Conservation (phyloP, 2,113 vertebrate genomes). For the Toxotes jaculatrix region DNA sequence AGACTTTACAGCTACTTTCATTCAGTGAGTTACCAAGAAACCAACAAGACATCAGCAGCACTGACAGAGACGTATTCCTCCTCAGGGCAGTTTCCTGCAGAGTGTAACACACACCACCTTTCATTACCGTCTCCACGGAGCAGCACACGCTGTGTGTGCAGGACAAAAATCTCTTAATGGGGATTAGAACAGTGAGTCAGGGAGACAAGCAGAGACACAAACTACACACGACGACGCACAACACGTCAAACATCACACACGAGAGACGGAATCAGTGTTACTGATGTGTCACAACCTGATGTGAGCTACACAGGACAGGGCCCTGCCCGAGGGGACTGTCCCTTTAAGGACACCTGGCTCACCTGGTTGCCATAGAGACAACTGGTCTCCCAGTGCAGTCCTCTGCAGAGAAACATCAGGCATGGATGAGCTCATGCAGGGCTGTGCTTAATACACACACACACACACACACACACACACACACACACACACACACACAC, state of each 20-base stretch:
- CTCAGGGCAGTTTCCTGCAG: too few relatives aligned
- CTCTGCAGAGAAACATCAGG: neutral
- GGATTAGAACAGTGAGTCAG: too few relatives aligned
- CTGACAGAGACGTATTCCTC: too few relatives aligned
- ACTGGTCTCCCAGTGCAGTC: constrained; percentile 36
- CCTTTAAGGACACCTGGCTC: constrained; percentile 52
- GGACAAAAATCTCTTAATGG: too few relatives aligned
- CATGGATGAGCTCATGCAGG: constrained; percentile 26
- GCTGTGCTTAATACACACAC: neutral
- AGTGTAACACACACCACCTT: neutral
- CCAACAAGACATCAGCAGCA: too few relatives aligned
- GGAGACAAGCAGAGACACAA: too few relatives aligned
- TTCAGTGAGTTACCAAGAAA: too few relatives aligned
- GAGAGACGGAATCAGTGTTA: neutral
- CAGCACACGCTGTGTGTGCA: too few relatives aligned
- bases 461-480: neutral
- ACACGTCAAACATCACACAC: neutral
- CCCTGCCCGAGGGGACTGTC: neutral
- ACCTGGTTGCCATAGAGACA: constrained; percentile 65
- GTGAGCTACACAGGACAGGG: too few relatives aligned
- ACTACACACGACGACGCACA: too few relatives aligned
- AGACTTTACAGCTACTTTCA: too few relatives aligned
- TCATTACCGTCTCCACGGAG: too few relatives aligned
- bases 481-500: constrained; percentile 9
- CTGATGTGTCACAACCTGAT: neutral